Percentiles rank a stretch among this genome's conserved stretches.
These are phyloP conservation scores for Arge pagana DNA, from an alignment of 2,888 invertebrate species.

Conservation along the genomic window DNA sequence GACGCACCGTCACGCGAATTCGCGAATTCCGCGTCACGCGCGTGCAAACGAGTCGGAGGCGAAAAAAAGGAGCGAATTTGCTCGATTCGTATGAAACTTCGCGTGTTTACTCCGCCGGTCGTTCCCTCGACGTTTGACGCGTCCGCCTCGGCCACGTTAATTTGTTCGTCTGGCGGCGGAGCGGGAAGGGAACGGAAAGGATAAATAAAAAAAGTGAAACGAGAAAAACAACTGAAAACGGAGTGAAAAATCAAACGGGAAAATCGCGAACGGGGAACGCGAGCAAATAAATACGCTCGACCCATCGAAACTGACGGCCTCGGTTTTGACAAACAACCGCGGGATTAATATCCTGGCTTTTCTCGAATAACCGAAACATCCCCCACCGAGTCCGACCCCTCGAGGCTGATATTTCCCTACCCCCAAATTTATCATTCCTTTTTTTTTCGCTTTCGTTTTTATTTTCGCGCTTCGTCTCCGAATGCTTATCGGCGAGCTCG, in stretches of 20 bases:
- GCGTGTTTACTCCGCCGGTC: no score
- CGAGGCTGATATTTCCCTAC: constrained; percentile 6
- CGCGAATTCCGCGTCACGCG: no score
- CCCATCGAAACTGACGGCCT: constrained; percentile 3
- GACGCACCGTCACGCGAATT: no score
- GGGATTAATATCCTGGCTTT: constrained; percentile 19
- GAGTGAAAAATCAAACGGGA: no score
- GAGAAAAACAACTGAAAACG: neutral
- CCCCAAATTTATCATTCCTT: constrained; percentile 1
- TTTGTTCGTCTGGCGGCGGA: no score
- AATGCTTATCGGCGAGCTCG: constrained; percentile 1
- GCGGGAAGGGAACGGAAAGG: neutral
- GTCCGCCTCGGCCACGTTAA: no score
- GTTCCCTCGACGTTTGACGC: no score
- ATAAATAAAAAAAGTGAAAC: neutral
- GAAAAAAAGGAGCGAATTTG: no score
- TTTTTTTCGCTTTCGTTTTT: no score
- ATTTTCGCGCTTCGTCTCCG: neutral
- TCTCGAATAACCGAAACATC: constrained; percentile 10
- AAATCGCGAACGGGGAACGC: no score
- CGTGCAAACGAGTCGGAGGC: no score
- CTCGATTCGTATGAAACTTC: no score
- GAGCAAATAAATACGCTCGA: constrained; percentile 3
- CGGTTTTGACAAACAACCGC: constrained; percentile 13
- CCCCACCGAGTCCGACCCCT: constrained; percentile 6